Evolutionary conservation across 2,113 vertebrate genomes (phyloP).

Genomic region (Anhinga rufa): DNA sequence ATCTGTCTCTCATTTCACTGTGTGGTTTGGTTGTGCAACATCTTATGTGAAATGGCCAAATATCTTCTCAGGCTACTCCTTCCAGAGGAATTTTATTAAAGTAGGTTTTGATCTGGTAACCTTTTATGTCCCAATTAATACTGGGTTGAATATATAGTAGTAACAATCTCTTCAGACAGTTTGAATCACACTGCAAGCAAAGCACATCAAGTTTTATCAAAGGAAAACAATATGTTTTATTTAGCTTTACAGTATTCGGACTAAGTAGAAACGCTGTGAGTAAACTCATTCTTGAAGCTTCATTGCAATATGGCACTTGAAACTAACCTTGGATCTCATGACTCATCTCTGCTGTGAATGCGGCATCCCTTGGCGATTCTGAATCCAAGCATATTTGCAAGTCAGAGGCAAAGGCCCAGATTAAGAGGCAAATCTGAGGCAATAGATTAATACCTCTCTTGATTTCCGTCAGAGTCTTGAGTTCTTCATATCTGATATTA

Average conservation of each 20-base stretch:
- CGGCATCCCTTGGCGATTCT: background rate
- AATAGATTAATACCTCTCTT: background rate
- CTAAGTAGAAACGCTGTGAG: background rate
- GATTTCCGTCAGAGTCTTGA: background rate
- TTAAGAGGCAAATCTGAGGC: background rate
- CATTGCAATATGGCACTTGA: background rate
- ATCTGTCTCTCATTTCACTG: background rate
- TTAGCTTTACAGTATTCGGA: background rate
- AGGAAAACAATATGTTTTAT: background rate
- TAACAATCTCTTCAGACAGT: background rate
- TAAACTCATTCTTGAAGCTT: background rate
- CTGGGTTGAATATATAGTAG: background rate
- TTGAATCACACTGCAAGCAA: background rate
- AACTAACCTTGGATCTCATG: background rate
- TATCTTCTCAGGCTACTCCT: background rate
- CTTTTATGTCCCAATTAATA: background rate
- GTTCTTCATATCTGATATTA: background rate
- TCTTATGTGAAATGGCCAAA: background rate
- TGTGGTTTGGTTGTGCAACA: background rate
- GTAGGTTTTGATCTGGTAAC: background rate
- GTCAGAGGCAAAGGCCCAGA: background rate
- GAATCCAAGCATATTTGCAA: background rate
- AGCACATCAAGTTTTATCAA: background rate
- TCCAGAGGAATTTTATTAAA: background rate
- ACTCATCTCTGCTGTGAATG: background rate